Evolutionary conservation across 2,888 invertebrate species (phyloP).

Genomic region (Lottia gigantea): DNA sequence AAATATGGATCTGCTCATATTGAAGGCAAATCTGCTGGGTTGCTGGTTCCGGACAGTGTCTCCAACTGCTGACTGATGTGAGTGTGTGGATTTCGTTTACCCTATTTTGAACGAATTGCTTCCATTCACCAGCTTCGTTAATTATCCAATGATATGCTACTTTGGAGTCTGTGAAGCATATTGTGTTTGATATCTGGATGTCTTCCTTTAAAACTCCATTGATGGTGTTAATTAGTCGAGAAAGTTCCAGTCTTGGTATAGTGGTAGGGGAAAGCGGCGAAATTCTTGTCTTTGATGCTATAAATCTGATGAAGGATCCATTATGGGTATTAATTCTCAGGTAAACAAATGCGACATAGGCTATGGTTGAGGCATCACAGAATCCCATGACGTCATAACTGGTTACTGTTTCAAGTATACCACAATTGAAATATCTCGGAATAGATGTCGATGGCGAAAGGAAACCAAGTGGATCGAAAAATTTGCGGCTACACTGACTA

Average conservation of each 20-base stretch:
- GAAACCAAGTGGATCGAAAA: neutral
- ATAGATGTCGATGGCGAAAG: neutral
- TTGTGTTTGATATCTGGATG: neutral
- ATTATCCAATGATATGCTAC: neutral
- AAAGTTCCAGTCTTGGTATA: neutral
- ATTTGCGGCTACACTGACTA: neutral
- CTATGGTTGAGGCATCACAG: neutral
- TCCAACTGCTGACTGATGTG: neutral
- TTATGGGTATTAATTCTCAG: neutral
- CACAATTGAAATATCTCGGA: too few species aligned
- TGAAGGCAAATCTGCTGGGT: neutral
- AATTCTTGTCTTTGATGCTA: slow-evolving; percentile 1
- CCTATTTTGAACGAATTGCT: slow-evolving; percentile 3
- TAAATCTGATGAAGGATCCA: neutral
- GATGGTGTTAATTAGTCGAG: neutral
- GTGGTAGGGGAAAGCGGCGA: neutral
- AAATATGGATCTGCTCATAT: neutral
- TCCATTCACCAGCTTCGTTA: neutral
- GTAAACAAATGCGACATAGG: neutral
- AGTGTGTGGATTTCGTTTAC: neutral
- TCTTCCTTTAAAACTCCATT: neutral
- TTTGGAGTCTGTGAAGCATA: neutral
- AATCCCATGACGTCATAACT: neutral
- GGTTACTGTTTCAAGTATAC: too few species aligned
- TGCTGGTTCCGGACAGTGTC: neutral